These are phyloP conservation scores for Holacanthella duospinosa DNA, from an alignment of 2,888 invertebrate genomes.

Conservation along the genomic window DNA sequence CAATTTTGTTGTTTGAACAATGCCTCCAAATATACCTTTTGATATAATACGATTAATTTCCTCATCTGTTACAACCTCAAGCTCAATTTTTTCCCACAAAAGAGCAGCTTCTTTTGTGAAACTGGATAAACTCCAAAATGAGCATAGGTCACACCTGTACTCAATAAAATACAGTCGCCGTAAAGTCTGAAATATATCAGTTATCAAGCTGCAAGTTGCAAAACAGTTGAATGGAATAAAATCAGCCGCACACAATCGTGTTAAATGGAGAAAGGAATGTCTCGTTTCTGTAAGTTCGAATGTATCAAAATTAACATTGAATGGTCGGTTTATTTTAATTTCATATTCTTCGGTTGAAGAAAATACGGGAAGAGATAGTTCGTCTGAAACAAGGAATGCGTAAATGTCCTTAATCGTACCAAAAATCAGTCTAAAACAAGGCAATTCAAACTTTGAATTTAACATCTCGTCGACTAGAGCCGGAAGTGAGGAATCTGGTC, in stretches of 20 bases:
- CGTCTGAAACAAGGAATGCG: not conserved
- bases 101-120: slow-evolving; percentile 1
- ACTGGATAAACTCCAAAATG: not conserved
- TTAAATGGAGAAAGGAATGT: too few relatives aligned
- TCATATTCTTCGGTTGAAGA: too few relatives aligned
- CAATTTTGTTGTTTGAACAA: not conserved
- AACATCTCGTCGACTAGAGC: not conserved
- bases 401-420: not conserved
- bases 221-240: not conserved
- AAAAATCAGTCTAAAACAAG: not conserved
- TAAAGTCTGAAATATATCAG: not conserved
- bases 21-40: not conserved
- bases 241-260: not conserved
- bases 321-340: not conserved
- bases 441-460: not conserved
- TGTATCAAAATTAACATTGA: not conserved
- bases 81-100: not conserved
- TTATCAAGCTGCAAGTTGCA: not conserved
- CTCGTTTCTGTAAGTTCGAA: too few relatives aligned
- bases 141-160: not conserved
- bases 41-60: not conserved
- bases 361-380: too few relatives aligned
- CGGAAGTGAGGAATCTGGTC: not conserved
- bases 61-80: not conserved
- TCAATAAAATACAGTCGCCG: not conserved